Conservation (phyloP, 2,888 invertebrate genomes). For the Nomada fabriciana region DNA sequence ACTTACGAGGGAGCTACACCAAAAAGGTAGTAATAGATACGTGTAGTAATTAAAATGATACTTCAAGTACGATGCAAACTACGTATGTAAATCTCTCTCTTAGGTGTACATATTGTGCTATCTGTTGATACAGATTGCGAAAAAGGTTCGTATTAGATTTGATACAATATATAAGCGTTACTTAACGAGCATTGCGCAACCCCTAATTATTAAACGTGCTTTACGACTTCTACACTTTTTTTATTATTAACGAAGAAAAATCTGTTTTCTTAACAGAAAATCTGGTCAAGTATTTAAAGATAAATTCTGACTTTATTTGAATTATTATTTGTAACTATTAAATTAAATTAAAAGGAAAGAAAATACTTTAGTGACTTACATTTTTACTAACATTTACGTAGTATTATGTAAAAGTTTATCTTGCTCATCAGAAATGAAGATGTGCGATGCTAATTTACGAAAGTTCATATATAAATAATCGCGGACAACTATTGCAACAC, state of each 20-base stretch:
- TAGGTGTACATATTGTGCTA: background rate
- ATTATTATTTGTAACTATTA: background rate
- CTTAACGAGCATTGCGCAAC: conserved; percentile 15
- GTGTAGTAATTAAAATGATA: background rate
- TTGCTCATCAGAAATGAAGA: no score
- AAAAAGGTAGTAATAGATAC: conserved; percentile 20
- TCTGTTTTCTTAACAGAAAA: no score
- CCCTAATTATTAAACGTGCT: background rate
- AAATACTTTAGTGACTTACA: no score
- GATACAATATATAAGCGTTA: conserved; percentile 9
- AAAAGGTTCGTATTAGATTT: conserved; percentile 24
- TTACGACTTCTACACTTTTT: background rate
- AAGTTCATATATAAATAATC: no score
- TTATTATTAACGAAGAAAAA: no score
- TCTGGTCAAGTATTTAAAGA: no score
- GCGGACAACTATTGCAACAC: no score
- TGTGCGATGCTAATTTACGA: no score
- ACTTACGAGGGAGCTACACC: conserved; percentile 13
- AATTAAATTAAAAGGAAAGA: no score
- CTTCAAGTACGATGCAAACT: conserved; percentile 27
- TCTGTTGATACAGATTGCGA: background rate
- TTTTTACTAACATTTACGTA: background rate
- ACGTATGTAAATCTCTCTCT: conserved; percentile 6
- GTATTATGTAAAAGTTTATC: no score
- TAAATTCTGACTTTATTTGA: no score